These are phyloP conservation scores for Miltochrista miniata DNA, from an alignment of 2,888 invertebrate genomes.

Conservation along the genomic window DNA sequence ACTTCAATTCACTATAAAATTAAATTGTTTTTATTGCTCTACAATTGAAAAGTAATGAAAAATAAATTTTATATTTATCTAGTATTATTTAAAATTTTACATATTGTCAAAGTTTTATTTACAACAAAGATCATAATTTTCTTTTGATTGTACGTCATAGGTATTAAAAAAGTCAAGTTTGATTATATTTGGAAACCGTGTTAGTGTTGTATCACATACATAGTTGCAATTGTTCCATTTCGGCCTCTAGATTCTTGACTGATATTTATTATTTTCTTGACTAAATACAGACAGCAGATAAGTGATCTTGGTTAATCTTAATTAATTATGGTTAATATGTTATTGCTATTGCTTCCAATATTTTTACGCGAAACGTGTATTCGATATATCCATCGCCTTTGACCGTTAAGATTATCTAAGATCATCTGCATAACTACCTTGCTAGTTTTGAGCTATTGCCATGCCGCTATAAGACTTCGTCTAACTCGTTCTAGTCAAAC, in stretches of 20 bases:
- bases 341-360: conserved; percentile 50
- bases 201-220: conserved; percentile 31
- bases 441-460: conserved; percentile 24
- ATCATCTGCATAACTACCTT: conserved; percentile 19
- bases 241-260: conserved; percentile 43
- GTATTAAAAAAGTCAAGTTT: conserved; percentile 1
- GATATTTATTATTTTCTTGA: conserved; percentile 41
- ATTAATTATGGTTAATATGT: conserved; percentile 47
- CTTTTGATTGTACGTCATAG: no score
- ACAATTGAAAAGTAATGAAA: no score
- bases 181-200: conserved; percentile 2
- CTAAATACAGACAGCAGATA: conserved; percentile 20
- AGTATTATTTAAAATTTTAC: no score
- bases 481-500: conserved; percentile 63
- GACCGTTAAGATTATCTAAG: conserved; percentile 53
- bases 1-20: no score
- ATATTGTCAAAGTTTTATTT: no score
- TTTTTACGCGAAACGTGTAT: conserved; percentile 40
- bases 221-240: conserved; percentile 33
- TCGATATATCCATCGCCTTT: conserved; percentile 28
- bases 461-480: conserved; percentile 46
- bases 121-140: no score
- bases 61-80: no score
- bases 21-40: no score
- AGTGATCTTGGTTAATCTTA: conserved; percentile 51